A percentile compares a stretch with the other conserved stretches of the same genome.
These are phyloP conservation scores for Salminus brasiliensis DNA, from an alignment of 2,113 vertebrate genomes.

Conservation along the genomic window DNA sequence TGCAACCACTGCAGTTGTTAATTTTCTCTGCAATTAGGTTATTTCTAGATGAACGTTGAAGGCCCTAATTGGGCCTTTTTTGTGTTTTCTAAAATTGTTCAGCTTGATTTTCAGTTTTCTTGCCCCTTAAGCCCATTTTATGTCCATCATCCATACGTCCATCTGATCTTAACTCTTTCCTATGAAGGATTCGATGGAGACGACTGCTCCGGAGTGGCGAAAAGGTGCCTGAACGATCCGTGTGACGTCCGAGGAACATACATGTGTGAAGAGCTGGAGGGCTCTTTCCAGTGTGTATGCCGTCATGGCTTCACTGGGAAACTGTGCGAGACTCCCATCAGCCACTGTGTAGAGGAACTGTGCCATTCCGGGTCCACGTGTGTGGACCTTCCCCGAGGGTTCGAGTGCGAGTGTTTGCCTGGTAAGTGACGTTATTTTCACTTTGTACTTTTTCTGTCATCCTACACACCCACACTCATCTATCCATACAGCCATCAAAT, in stretches of 20 bases:
- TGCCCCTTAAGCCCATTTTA: too few species aligned
- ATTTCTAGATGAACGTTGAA: too few species aligned
- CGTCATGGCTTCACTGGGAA: constrained; percentile 66
- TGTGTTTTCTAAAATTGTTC: too few species aligned
- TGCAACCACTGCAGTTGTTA: too few species aligned
- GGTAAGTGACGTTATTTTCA: constrained; percentile 51
- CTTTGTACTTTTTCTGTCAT: background rate
- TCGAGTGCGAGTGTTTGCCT: constrained; percentile 71
- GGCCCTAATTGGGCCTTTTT: too few species aligned
- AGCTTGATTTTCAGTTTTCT: too few species aligned
- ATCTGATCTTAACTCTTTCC: constrained; percentile 13
- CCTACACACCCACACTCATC: background rate
- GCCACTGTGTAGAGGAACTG: constrained; percentile 69
- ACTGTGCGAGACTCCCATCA: constrained; percentile 70
- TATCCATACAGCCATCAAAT: background rate
- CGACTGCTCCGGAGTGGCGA: constrained; percentile 68
- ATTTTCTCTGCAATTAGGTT: too few species aligned
- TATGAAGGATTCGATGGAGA: constrained; percentile 64
- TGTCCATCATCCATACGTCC: too few species aligned
- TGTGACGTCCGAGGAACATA: constrained; percentile 66
- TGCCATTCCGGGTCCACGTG: constrained; percentile 73
- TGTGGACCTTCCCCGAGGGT: constrained; percentile 66
- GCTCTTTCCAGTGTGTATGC: constrained; percentile 72
- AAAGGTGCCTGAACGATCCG: constrained; percentile 70
- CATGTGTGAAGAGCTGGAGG: constrained; percentile 68